Evolutionary conservation across 2,113 vertebrate genomes (phyloP).

Genomic region (Arenaria interpres): DNA sequence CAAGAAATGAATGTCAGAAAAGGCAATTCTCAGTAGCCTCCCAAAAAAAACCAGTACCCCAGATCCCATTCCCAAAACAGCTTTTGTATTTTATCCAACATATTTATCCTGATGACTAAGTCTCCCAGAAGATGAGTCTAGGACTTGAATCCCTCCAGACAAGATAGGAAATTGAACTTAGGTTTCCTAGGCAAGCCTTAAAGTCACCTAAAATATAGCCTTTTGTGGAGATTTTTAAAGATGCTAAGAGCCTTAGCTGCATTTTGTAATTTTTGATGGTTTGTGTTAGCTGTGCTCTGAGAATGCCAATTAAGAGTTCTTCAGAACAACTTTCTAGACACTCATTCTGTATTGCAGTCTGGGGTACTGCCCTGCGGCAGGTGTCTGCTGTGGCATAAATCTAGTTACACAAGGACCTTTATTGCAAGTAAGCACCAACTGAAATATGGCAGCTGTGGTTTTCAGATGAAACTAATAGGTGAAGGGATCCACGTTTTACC

Average conservation of each 20-base stretch:
- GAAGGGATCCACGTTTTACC: neutral
- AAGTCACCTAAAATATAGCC: neutral
- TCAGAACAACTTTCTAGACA: neutral
- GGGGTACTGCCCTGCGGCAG: neutral
- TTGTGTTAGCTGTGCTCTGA: neutral
- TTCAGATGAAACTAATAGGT: neutral
- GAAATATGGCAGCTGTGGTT: neutral
- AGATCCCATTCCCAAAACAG: neutral
- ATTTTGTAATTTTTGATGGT: neutral
- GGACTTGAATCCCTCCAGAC: neutral
- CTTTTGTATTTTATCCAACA: neutral
- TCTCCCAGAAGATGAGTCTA: neutral
- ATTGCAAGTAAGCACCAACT: neutral
- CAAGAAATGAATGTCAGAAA: neutral
- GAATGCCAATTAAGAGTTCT: neutral
- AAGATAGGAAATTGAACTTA: neutral
- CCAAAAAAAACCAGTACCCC: neutral
- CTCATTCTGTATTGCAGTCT: neutral
- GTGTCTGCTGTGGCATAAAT: neutral
- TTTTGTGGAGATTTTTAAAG: neutral
- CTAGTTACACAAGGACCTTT: neutral
- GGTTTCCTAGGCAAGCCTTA: neutral
- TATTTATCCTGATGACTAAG: neutral
- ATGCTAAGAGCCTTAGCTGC: neutral
- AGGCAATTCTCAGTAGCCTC: neutral